Conservation (phyloP, 2,888 invertebrate genomes). For the Eupithecia tripunctaria region DNA sequence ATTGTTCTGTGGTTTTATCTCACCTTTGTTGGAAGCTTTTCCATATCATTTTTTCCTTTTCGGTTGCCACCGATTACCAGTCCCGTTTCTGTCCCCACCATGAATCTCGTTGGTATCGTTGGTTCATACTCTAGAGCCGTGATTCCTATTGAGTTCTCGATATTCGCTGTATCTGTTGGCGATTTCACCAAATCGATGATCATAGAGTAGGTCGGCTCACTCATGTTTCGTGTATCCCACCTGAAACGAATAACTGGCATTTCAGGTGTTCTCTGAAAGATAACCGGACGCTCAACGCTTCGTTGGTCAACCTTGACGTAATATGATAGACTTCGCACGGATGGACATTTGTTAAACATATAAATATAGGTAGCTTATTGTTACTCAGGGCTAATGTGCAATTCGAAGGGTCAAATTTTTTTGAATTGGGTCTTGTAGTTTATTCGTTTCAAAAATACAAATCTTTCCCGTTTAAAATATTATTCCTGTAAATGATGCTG, state of each 20-base stretch:
- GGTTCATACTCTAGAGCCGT: conserved; percentile 90
- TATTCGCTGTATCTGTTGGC: conserved; percentile 82
- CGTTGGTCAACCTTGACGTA: neutral
- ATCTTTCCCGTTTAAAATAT: too few relatives aligned
- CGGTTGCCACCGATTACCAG: conserved; percentile 88
- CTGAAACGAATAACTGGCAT: conserved; percentile 62
- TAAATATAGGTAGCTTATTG: too few relatives aligned
- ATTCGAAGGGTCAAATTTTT: too few relatives aligned
- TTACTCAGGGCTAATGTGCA: too few relatives aligned
- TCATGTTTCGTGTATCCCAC: conserved; percentile 90
- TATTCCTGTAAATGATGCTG: too few relatives aligned
- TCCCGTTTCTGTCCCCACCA: conserved; percentile 90
- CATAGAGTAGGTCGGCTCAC: conserved; percentile 87
- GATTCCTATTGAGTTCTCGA: conserved; percentile 86
- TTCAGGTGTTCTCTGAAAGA: neutral
- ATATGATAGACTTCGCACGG: too few relatives aligned
- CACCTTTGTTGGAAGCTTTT: conserved; percentile 87
- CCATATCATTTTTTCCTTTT: conserved; percentile 88
- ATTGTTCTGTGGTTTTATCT: neutral
- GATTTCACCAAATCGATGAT: conserved; percentile 88
- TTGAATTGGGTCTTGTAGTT: too few relatives aligned
- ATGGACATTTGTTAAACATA: too few relatives aligned
- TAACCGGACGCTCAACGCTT: neutral
- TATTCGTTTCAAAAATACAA: too few relatives aligned
- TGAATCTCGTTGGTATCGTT: conserved; percentile 90